Evolutionary conservation across 1,140 invertebrate species (phyloP).

Genomic region (Coboldia fuscipes): DNA sequence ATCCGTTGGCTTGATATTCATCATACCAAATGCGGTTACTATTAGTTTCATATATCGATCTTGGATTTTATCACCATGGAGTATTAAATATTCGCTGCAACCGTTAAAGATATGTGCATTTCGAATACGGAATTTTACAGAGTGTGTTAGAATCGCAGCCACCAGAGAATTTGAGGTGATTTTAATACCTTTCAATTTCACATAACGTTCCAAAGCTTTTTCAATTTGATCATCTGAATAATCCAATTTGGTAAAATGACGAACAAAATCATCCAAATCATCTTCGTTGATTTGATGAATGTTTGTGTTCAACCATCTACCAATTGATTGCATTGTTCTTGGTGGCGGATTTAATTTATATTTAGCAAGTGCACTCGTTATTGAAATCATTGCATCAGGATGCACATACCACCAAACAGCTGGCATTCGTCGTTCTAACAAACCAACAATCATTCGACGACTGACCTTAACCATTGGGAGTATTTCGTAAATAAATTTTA

Average conservation of each 20-base stretch:
- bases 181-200: constrained; percentile 27
- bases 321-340: constrained; percentile 24
- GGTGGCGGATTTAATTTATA: constrained; percentile 20
- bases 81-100: constrained; percentile 32
- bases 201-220: constrained; percentile 34
- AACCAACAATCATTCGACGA: constrained; percentile 31
- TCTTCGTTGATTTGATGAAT: constrained; percentile 35
- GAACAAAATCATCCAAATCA: constrained; percentile 32
- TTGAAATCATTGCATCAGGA: constrained; percentile 28
- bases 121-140: constrained; percentile 29
- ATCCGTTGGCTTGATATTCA: constrained; percentile 34
- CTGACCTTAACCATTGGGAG: constrained; percentile 34
- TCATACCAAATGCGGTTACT: constrained; percentile 34
- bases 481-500: constrained; percentile 31
- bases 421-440: constrained; percentile 36
- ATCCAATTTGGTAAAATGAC: constrained; percentile 27
- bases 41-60: constrained; percentile 30
- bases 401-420: constrained; percentile 32
- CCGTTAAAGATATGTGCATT: constrained; percentile 32
- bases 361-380: constrained; percentile 24
- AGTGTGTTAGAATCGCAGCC: constrained; percentile 36
- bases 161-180: constrained; percentile 32
- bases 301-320: constrained; percentile 36
- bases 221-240: constrained; percentile 29
- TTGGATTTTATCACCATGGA: constrained; percentile 25